Evolutionary conservation across 2,888 invertebrate species (phyloP).

Genomic region (Ryuthela nishihirai): DNA sequence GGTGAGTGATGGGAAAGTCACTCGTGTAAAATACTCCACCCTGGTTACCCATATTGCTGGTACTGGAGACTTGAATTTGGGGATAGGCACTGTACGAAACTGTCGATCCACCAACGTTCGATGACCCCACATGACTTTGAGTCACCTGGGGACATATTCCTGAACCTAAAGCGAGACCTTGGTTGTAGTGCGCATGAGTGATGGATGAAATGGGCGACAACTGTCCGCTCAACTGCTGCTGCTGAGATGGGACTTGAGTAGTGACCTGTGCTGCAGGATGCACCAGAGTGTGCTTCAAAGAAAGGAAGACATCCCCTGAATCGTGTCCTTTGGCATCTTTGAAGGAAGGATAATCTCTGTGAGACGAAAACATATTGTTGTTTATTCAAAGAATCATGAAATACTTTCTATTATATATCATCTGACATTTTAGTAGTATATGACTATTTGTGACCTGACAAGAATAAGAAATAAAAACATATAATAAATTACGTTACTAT

Average conservation of each 20-base stretch:
- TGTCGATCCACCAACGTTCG: constrained; percentile 1
- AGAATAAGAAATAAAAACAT: no score
- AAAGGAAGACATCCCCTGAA: constrained; percentile 21
- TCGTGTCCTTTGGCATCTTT: constrained; percentile 26
- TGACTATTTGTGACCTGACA: no score
- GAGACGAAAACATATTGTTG: no score
- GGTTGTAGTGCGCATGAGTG: constrained; percentile 16
- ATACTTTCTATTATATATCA: no score
- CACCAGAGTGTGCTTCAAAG: constrained; percentile 28
- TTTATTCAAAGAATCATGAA: no score
- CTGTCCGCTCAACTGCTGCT: constrained; percentile 19
- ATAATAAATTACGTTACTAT: no score
- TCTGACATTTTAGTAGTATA: no score
- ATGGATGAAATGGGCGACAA: constrained; percentile 12
- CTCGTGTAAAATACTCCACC: constrained; percentile 23
- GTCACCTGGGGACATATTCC: constrained; percentile 6
- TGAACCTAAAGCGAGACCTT: constrained; percentile 16
- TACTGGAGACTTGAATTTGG: constrained; percentile 30
- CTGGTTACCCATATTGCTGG: background rate
- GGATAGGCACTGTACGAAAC: constrained; percentile 19
- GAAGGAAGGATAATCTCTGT: constrained; percentile 23
- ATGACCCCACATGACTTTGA: constrained; percentile 4
- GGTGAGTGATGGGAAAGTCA: constrained; percentile 3
- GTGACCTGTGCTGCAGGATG: constrained; percentile 1
- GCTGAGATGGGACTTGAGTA: background rate